Percentiles rank a stretch among this genome's conserved stretches.
phyloP scores from a whole-genome alignment of 2,888 invertebrate genomes.

The Cremastobaeus sp. region DNA sequence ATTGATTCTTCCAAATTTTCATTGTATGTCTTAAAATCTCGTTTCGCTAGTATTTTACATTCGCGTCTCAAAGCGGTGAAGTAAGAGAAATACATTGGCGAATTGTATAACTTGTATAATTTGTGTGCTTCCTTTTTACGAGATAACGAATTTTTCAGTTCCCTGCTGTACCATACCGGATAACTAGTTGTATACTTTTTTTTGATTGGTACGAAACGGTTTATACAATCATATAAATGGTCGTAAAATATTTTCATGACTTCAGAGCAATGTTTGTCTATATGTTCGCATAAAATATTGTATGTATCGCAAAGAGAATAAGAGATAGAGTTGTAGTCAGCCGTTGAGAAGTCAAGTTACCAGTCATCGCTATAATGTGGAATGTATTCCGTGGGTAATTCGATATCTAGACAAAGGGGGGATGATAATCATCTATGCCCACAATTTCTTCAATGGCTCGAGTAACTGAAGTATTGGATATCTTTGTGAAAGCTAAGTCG shows the following conservation, averaged over 20 bases:
- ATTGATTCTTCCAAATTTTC: background rate
- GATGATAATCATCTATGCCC: background rate
- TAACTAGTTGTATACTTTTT: too few relatives aligned
- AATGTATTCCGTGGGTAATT: too few relatives aligned
- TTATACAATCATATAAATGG: too few relatives aligned
- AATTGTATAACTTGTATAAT: background rate
- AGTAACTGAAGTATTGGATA: background rate
- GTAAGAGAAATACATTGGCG: background rate
- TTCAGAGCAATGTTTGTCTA: too few relatives aligned
- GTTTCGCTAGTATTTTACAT: background rate
- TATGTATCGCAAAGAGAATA: too few relatives aligned
- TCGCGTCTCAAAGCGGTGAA: background rate
- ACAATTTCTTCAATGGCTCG: conserved; percentile 2
- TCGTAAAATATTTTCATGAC: too few relatives aligned
- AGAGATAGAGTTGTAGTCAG: too few relatives aligned
- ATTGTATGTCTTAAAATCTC: background rate
- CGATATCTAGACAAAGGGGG: too few relatives aligned
- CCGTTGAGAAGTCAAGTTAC: too few relatives aligned
- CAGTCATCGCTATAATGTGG: too few relatives aligned
- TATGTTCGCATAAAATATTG: too few relatives aligned
- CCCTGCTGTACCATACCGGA: background rate
- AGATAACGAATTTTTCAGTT: background rate
- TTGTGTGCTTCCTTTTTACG: background rate
- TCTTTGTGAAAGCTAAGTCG: background rate
- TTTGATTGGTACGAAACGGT: too few relatives aligned